phyloP scores from a whole-genome alignment of 2,888 invertebrate species.

The Nephrotoma appendiculata region DNA sequence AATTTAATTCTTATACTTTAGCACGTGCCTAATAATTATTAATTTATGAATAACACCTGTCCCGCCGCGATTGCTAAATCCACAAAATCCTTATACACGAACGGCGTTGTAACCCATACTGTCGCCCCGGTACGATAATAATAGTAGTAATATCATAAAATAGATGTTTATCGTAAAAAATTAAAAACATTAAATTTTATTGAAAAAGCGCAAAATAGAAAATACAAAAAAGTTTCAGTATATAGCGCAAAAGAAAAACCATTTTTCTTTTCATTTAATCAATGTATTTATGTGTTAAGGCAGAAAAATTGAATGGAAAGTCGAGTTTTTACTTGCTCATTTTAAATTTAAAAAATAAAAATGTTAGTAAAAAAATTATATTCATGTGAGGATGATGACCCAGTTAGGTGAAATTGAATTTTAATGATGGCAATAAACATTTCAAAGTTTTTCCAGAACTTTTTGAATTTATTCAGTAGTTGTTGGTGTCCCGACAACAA shows the following conservation, averaged over 20 bases:
- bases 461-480: too few relatives aligned
- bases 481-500: too few relatives aligned
- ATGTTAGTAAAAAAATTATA: neutral
- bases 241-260: neutral
- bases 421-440: neutral
- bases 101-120: neutral
- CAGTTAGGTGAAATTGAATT: neutral
- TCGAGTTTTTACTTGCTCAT: neutral
- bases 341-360: neutral
- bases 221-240: neutral
- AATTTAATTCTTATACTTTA: neutral
- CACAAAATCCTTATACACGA: neutral
- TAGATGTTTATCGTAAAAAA: neutral
- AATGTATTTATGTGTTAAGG: neutral
- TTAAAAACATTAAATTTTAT: neutral
- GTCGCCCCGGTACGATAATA: neutral
- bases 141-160: neutral
- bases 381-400: neutral
- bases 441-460: neutral
- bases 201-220: neutral
- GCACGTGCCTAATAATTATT: neutral
- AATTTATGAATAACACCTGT: neutral
- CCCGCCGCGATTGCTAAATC: neutral
- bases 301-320: neutral
- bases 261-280: neutral